Percentiles rank a stretch among this genome's conserved stretches.
phyloP scores from a whole-genome alignment of 2,888 invertebrate species.

The Drosophila ustulata region DNA sequence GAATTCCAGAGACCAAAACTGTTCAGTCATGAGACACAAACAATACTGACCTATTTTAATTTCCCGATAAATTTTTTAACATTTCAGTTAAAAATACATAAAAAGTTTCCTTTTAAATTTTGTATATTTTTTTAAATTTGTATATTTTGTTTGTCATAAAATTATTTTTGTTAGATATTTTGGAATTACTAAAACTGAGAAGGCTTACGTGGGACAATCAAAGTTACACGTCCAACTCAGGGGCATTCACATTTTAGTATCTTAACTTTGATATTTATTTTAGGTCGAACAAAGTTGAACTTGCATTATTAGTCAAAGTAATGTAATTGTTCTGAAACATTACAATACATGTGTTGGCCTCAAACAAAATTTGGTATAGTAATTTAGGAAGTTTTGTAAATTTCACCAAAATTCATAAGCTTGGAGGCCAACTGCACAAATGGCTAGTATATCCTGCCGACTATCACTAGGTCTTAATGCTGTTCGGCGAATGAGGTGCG shows the following conservation, averaged over 20 bases:
- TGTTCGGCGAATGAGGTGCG: not conserved
- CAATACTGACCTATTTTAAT: conserved; percentile 82
- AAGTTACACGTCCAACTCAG: not conserved
- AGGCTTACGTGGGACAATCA: not conserved
- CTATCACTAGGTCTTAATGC: conserved; percentile 4
- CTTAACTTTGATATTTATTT: not conserved
- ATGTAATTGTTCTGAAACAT: not conserved
- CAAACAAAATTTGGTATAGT: conserved; percentile 5
- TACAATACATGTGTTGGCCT: conserved; percentile 4
- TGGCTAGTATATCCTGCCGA: conserved; percentile 13
- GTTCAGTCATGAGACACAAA: conserved; percentile 87
- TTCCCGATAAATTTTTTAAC: not conserved
- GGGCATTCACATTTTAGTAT: not conserved
- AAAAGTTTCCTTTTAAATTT: no score
- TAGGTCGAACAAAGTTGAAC: not conserved
- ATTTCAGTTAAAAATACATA: not conserved
- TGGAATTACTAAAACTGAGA: not conserved
- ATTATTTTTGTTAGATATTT: not conserved
- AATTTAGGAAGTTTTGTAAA: conserved; percentile 3
- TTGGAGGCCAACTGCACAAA: conserved; percentile 1
- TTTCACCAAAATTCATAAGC: conserved; percentile 2
- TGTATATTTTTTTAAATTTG: no score
- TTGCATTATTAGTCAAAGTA: conserved; percentile 9
- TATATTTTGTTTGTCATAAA: no score
- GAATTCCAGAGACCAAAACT: not conserved